A percentile compares a stretch with the other conserved stretches of the same genome.
These are phyloP conservation scores for Amblyjoppa fuscipennis DNA, from an alignment of 2,888 invertebrate species.

Conservation along the genomic window DNA sequence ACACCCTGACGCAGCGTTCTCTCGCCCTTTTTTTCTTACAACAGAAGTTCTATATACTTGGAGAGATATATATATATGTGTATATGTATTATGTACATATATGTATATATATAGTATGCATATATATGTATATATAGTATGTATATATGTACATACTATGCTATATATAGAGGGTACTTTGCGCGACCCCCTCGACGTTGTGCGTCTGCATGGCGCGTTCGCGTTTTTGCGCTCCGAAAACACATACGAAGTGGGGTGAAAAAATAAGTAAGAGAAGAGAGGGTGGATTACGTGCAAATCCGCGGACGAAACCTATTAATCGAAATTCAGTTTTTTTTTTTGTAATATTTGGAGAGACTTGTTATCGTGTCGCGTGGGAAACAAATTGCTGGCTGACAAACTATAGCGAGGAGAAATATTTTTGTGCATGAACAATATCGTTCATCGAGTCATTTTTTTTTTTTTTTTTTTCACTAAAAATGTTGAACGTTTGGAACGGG, in stretches of 20 bases:
- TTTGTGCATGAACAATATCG: neutral
- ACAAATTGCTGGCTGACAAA: neutral
- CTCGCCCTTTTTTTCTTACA: conserved; percentile 33
- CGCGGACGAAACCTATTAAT: neutral
- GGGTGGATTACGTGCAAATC: conserved; percentile 45
- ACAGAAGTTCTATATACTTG: neutral
- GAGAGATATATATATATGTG: neutral
- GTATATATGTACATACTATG: neutral
- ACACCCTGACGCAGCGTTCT: conserved; percentile 64
- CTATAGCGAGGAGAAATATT: neutral
- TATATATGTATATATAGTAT: neutral
- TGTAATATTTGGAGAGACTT: neutral
- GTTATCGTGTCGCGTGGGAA: neutral
- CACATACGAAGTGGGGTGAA: conserved; percentile 18
- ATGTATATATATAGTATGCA: neutral
- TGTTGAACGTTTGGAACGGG: neutral
- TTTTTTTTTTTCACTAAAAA: too few species aligned
- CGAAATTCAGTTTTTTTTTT: neutral
- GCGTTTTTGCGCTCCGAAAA: conserved; percentile 42
- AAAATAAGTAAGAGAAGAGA: conserved; percentile 4
- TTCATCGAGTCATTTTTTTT: neutral
- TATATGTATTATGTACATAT: neutral
- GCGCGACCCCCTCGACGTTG: conserved; percentile 23
- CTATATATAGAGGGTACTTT: neutral
- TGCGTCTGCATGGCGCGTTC: conserved; percentile 52